Conservation (phyloP, 2,888 invertebrate genomes). For the Idaea dimidiata region DNA sequence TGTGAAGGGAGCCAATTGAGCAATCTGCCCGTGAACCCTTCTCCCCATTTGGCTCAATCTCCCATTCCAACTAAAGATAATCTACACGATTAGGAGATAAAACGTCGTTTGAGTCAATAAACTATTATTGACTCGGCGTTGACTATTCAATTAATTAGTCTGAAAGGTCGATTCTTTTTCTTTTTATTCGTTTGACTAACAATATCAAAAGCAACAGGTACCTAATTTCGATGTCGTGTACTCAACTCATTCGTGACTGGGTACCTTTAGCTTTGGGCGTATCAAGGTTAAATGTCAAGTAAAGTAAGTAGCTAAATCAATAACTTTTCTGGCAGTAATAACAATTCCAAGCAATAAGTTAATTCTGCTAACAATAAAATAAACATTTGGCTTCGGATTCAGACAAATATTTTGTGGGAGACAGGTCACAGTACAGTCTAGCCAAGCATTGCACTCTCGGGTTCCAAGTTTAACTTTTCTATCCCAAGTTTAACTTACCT, state of each 20-base stretch:
- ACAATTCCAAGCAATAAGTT: not conserved
- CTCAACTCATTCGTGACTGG: not conserved
- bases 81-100: constrained; percentile 25
- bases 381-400: constrained; percentile 30
- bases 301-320: not conserved
- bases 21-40: constrained; percentile 49
- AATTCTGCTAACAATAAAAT: not conserved
- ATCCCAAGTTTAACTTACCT: not conserved
- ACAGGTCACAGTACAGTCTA: constrained; percentile 2
- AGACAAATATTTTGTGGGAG: constrained; percentile 23
- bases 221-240: not conserved
- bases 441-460: not conserved
- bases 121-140: not conserved
- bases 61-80: constrained; percentile 43
- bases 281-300: constrained; percentile 5
- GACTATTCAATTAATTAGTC: not conserved
- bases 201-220: not conserved
- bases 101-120: not conserved
- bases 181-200: not conserved
- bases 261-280: constrained; percentile 3
- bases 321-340: not conserved
- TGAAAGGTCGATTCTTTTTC: not conserved
- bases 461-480: not conserved
- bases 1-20: constrained; percentile 20
- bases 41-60: constrained; percentile 45